Base-by-base conservation (phyloP, 2,113 vertebrate species). In the Plotosus lineatus region DNA sequence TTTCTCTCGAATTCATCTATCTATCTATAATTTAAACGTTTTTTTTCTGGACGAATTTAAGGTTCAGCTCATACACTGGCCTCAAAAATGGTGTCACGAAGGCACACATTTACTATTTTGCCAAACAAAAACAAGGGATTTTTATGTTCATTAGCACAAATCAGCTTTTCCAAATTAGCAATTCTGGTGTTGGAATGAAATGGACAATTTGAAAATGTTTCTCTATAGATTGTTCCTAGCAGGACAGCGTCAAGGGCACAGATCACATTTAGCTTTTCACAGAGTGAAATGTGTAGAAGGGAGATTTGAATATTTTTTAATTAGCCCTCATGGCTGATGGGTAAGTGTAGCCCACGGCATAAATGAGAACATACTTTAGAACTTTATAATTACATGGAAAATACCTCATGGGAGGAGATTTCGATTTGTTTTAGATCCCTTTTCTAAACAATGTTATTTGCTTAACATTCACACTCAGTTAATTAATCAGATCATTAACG, bases 281-380 rank as follows among this genome's bases (percentile, higher is more conserved):
- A n/a, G n/a, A 6, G 7, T 9, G 50, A 55, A 40, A 55, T 23
- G 50, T 55, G 33, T 23, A 75, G 5, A 55, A 53, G 38, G 72
- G 38, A 40, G 17, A 55, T 55, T 55, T 75, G 31, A 75, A 55
- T 75, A 75, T 75, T 55, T 75, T 75, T 75, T 55, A 75, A 75
- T 75, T 55, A 75, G 69, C 69, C 31, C 72, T 55, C 50, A 40
- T 75, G 72, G 48, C 72, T 55, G 50, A 11, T 12, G 36, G 72
- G 50, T 7, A 40, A 75, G 55, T 38, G 72, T 75, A 55, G 72
- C 72, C 72, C 2, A 6, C 1, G 23, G 72, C 12, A 6, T 23
- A 33, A 40, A 75, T 40, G 33, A 9, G 26, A 72, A 28, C 46
- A 11, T 19, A 9, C 50, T 2, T 55, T 75, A 4, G 38, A 74